Percentiles rank a stretch among this genome's conserved stretches.
Conservation (phyloP, 2,113 vertebrate genomes). For the Megaceryle torquata region DNA sequence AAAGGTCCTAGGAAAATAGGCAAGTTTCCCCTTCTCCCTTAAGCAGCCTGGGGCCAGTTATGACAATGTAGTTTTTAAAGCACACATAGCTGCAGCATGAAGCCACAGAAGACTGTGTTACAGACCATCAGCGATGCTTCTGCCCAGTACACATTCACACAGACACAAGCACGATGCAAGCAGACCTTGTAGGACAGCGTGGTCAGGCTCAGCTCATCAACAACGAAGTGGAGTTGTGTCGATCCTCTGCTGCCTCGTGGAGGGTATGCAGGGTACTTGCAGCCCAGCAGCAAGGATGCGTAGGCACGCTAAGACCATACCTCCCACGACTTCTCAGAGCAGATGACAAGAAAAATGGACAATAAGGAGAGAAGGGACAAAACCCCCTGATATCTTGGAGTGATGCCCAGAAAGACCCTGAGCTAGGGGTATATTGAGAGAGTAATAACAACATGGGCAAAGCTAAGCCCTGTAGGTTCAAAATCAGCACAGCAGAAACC, state of each 20-base stretch:
- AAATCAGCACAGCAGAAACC: neutral
- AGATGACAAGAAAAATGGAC: neutral
- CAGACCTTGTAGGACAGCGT: accelerated
- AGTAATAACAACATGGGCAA: neutral
- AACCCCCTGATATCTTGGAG: neutral
- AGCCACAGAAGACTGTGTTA: neutral
- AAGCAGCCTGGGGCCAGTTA: neutral
- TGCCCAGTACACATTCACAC: accelerated
- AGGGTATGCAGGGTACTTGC: neutral
- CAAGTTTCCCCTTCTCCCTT: neutral
- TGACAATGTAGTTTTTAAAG: neutral
- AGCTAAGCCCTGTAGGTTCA: neutral
- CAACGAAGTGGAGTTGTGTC: accelerated
- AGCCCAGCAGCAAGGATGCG: neutral
- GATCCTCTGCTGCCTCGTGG: neutral
- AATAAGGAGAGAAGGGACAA: neutral
- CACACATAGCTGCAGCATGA: neutral
- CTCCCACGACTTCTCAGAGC: neutral
- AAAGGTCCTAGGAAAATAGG: neutral
- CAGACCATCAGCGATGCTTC: neutral
- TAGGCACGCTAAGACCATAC: neutral
- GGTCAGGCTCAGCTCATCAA: neutral
- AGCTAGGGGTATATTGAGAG: neutral
- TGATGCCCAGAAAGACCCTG: neutral
- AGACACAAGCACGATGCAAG: accelerated